Evolutionary conservation across 2,888 invertebrate species (phyloP), one percentile per base, ranked within the genome.

Genomic region (Lymantria monacha): DNA sequence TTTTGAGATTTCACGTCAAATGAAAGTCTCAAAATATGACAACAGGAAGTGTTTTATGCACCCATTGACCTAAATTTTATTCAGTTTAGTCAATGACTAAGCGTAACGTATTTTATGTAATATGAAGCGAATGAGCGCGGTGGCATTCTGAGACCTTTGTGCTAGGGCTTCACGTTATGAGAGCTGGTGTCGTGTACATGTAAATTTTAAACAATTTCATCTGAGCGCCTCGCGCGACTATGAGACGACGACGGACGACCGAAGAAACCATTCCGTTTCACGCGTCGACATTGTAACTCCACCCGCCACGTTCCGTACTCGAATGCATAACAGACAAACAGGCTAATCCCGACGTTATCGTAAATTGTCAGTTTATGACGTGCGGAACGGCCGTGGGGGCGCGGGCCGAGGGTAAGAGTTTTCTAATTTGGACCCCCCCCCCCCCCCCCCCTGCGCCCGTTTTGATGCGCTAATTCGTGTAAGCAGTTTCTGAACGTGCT

Each of bases 291-390:
- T 62, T 69, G 72, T 72, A 72, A 69, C 71, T 69, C 66, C 66
- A 61, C 67, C 70, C 69, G 63, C 69, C 66, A 57, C 67, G 68
- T 64, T 70, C 71, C 72, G 67, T 70, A 75, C 74, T 74, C 83
- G 83, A 83, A 85, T 86, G 88, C 88, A 86, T 85, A 84, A 86
- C 88, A 89, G 86, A 88, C 90, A 90, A 88, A 90, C 89, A 87
- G 75, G 90, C 91, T 91, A 91, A 92, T 91, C 91, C 91, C 83
- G 80, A 80, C 85, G 88, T 90, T 91, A 92, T 91, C 92, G 91
- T 92, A 92, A 92, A 92, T 92, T 89, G 91, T 91, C 91, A 91
- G 90, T 91, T 92, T 92, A 92, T 91, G 92, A 92, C 91, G 91
- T 92, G 91, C 90, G 83, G 88, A 91, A 89, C 85, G 91, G 84